Evolutionary conservation across 2,113 vertebrate species (phyloP).

Genomic region (Neogale vison): DNA sequence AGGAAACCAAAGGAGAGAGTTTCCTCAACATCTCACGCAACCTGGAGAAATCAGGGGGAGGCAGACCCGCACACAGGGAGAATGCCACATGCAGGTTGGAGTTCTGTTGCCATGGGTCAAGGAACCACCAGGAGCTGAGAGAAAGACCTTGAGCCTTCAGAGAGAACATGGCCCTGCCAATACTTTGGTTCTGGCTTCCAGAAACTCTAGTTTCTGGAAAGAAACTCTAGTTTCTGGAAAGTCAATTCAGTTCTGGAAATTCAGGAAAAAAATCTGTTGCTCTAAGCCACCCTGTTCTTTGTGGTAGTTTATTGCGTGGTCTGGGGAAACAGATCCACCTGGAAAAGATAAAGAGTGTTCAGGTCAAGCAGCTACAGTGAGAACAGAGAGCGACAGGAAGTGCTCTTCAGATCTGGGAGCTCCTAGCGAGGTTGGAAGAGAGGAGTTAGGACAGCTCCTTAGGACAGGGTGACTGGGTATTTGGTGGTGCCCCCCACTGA

Average conservation of each 20-base stretch:
- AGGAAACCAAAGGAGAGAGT: not conserved
- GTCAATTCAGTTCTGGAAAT: no score
- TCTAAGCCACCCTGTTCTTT: not conserved
- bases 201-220: not conserved
- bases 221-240: not conserved
- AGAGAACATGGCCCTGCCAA: not conserved
- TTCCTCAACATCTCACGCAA: not conserved
- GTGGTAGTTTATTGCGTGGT: not conserved
- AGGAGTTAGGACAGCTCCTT: not conserved
- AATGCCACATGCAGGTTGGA: rapidly evolving
- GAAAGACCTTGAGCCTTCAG: not conserved
- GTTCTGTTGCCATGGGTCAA: not conserved
- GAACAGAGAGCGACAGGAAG: not conserved
- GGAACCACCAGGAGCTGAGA: not conserved
- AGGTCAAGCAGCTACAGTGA: not conserved
- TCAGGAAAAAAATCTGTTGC: no score
- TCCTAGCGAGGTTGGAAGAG: not conserved
- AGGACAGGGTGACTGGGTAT: no score
- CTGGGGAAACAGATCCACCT: not conserved
- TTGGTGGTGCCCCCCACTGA: not conserved
- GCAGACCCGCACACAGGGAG: not conserved
- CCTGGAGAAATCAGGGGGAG: not conserved
- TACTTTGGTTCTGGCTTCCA: not conserved
- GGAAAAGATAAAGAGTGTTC: not conserved
- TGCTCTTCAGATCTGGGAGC: not conserved